Conservation (phyloP, 2,888 invertebrate species). For the Petrolisthes manimaculis region DNA sequence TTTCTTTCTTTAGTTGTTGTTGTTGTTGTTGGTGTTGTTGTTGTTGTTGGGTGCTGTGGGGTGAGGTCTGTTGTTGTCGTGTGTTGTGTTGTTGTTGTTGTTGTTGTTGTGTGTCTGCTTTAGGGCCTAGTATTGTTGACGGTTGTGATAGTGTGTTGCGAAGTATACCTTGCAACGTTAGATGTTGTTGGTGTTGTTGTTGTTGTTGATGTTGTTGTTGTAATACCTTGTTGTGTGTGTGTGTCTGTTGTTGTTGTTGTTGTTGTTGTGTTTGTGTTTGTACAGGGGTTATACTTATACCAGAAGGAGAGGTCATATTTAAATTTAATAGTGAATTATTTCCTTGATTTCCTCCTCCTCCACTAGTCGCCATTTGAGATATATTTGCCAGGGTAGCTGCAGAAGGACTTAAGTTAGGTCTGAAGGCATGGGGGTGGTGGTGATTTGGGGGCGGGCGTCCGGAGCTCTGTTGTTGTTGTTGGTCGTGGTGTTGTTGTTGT, state of each 20-base stretch:
- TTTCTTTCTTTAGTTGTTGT: constrained; percentile 55
- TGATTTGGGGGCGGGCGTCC: constrained; percentile 29
- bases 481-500: constrained; percentile 59
- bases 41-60: constrained; percentile 63
- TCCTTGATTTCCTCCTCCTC: too few species aligned
- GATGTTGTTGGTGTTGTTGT: constrained; percentile 50
- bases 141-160: not conserved
- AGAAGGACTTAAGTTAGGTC: constrained; percentile 48
- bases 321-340: too few species aligned
- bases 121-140: too few species aligned
- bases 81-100: constrained; percentile 52
- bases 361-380: too few species aligned
- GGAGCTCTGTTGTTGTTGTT: constrained; percentile 58
- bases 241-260: constrained; percentile 25
- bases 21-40: constrained; percentile 47
- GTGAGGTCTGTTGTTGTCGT: constrained; percentile 52
- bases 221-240: constrained; percentile 29
- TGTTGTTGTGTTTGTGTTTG: constrained; percentile 36
- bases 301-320: too few species aligned
- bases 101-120: constrained; percentile 55
- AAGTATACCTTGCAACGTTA: not conserved
- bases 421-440: constrained; percentile 28
- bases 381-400: constrained; percentile 54
- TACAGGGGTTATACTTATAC: constrained; percentile 65
- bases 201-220: constrained; percentile 33